Evolutionary conservation across 2,113 vertebrate genomes (phyloP), one percentile per base, ranked within the genome.

Genomic region (Bettongia penicillata): DNA sequence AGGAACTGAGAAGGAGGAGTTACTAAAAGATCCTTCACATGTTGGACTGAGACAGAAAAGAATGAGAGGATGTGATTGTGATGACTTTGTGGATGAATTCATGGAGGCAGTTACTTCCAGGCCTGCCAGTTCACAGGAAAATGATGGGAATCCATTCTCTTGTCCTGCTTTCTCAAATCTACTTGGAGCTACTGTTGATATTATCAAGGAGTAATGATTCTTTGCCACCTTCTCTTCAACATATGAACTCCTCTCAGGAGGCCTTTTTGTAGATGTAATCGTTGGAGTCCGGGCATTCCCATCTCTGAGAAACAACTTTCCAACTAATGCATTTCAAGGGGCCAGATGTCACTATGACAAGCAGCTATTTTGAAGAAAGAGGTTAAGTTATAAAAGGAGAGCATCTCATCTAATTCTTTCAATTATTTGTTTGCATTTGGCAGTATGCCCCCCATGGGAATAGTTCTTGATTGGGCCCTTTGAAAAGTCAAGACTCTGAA

Each of bases 201-300:
- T 97, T 99, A 50, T 98, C 98, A 6, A 97, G 98, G 96, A 99
- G 98, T 97, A 99, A 99, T 8, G 90, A 97, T 10, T 96, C 97
- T 0, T 98, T 99, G 61, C 99, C 99, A 4, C 96, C 96, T 0
- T 99, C 99, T 0, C 98, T 99, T 98, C 99, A 97, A 90, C 97
- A 49, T 94, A 99, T 99, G 99, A 99, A 99, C 97, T 99, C 99
- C 90, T 99, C 99, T 95, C 98, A 99, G 99, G 99, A 48, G 96
- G 99, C 99, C 91, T 99, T 98, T 98, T 94, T 99, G 98, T 99
- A 98, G 97, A 98, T 99, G 96, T 99, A 95, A 98, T 94, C 37
- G 3, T 77, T 61, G 94, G 95, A 97, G 37, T 0, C 0, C 8
- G 92, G 90, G 53, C 50, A 31, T 95, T 94, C 3, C 53, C 92